Evolutionary conservation across 2,888 invertebrate genomes (phyloP).

Genomic region (Galerucella pusilla): DNA sequence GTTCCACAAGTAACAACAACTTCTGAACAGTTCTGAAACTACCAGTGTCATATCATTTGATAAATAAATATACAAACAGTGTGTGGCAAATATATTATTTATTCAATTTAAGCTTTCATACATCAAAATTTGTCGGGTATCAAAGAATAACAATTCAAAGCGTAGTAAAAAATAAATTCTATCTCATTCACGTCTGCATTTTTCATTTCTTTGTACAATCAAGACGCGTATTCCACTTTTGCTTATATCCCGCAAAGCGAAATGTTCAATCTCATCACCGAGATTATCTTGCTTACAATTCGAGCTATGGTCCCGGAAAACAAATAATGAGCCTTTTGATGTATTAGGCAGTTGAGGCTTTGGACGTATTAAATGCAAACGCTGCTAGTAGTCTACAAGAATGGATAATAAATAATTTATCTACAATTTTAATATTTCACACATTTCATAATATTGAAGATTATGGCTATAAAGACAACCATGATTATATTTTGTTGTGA

Average conservation of each 20-base stretch:
- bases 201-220: conserved; percentile 36
- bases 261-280: conserved; percentile 30
- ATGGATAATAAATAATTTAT: background rate
- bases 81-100: background rate
- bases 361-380: background rate
- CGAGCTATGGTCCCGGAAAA: conserved; percentile 17
- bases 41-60: no score
- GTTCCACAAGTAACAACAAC: no score
- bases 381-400: background rate
- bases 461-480: background rate
- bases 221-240: conserved; percentile 29
- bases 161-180: conserved; percentile 20
- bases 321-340: conserved; percentile 17
- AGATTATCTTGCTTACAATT: conserved; percentile 18
- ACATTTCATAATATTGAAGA: background rate
- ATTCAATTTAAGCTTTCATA: conserved; percentile 16
- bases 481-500: no score
- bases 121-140: conserved; percentile 24
- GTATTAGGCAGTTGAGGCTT: background rate
- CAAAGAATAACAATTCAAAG: conserved; percentile 28
- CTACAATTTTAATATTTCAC: background rate
- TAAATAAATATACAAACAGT: background rate
- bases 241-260: conserved; percentile 24
- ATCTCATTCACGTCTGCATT: conserved; percentile 31
- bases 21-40: no score